Evolutionary conservation across 2,888 invertebrate genomes (phyloP), one percentile per base, ranked within the genome.

Genomic region (Anticlea derivata): DNA sequence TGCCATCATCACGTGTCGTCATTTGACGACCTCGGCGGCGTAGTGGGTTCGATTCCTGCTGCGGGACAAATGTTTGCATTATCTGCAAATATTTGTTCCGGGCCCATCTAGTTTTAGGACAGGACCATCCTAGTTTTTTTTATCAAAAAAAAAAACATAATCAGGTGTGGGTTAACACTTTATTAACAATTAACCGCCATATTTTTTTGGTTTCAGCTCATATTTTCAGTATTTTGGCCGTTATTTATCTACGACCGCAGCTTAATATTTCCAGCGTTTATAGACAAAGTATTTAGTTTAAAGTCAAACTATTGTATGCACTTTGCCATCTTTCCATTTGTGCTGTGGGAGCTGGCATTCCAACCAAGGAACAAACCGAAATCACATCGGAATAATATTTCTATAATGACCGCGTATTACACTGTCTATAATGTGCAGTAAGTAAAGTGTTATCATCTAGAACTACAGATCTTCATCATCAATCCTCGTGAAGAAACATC

Each of bases 191-290:
- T n/a, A n/a, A n/a, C n/a, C n/a, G n/a, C n/a, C n/a, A n/a, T n/a
- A n/a, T n/a, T n/a, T n/a, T n/a, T n/a, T n/a, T n/a, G n/a, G 8
- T 82, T 82, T 8, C 76, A 83, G 83, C 2, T 73, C 0, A 62
- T 82, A 1, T 71, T 73, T 34, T 10, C 55, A 1, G 1, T 78
- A 2, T 83, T 83, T 64, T 83, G 83, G 83, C 66, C 80, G 0
- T 17, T 83, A 5, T 82, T 67, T 50, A 26, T 78, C 0, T 73
- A 68, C 35, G 69, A 83, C 38, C 58, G 74, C 26, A 63, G 57
- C 2, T 48, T 81, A 0, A 52, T 83, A 0, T 80, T 73, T 54
- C 83, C 83, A 0, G 60, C 44, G 0, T 79, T 66, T n/a, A 71
- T 79, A 11, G 81, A 82, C 61, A 69, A 69, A 46, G 68, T 75